Conservation (phyloP, 2,797 vertebrate genomes). For the Micromesistius poutassou region DNA sequence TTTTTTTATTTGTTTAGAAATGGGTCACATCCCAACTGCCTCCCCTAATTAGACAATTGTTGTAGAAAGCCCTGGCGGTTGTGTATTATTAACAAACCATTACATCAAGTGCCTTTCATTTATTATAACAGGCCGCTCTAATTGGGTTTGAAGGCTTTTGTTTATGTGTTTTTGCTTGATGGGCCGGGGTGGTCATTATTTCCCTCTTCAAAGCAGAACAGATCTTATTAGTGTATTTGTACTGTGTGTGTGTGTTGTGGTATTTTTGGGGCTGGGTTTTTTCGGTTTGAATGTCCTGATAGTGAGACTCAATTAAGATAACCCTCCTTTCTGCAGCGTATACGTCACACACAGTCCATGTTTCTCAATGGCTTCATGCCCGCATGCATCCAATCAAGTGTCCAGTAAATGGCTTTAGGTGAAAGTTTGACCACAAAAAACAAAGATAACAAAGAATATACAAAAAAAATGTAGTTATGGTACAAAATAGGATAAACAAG, state of each 20-base stretch:
- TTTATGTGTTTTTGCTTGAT: slow-evolving; percentile 59
- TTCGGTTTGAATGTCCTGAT: slow-evolving; percentile 13
- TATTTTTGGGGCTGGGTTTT: slow-evolving; percentile 28
- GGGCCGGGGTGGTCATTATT: slow-evolving; percentile 43
- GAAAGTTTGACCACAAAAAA: not conserved
- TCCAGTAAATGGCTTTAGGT: not conserved
- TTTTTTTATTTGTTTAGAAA: slow-evolving; percentile 51
- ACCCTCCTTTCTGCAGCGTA: slow-evolving; percentile 15
- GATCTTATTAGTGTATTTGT: slow-evolving; percentile 54
- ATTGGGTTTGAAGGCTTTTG: slow-evolving; percentile 55
- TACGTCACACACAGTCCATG: not conserved
- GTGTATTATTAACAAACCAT: slow-evolving; percentile 63
- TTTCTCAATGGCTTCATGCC: not conserved
- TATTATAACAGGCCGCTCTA: slow-evolving; percentile 54
- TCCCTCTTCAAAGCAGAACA: slow-evolving; percentile 54
- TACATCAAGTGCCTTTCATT: slow-evolving; percentile 61
- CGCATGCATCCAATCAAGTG: not conserved
- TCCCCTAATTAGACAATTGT: slow-evolving; percentile 62
- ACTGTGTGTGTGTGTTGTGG: slow-evolving; percentile 16
- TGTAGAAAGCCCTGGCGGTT: slow-evolving; percentile 47
- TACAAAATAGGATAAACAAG: not conserved
- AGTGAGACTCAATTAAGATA: slow-evolving; percentile 23
- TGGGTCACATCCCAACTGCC: slow-evolving; percentile 63
- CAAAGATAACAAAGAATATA: not conserved
- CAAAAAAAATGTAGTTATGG: not conserved